Evolutionary conservation across 2,888 invertebrate genomes (phyloP).

Genomic region (Micropterix aruncella): DNA sequence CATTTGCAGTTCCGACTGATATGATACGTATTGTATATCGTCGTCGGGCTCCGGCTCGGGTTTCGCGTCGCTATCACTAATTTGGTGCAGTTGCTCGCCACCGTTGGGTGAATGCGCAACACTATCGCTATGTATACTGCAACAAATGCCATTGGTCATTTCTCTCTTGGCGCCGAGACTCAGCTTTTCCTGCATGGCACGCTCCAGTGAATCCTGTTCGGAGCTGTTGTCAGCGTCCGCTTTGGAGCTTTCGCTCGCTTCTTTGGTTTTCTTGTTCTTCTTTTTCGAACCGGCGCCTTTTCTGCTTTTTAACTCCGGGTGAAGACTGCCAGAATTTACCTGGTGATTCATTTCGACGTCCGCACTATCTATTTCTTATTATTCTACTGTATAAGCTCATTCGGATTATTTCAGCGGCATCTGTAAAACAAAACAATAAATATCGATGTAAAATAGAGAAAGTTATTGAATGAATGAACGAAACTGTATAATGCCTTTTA

Average conservation of each 20-base stretch:
- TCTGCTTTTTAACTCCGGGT: not conserved
- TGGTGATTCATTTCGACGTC: not conserved
- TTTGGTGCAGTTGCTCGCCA: not conserved
- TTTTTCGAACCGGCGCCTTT: conserved; percentile 26
- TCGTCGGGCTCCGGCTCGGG: conserved; percentile 15
- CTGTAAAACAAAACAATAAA: too few species aligned
- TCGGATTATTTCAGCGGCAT: too few species aligned
- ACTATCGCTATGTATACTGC: not conserved
- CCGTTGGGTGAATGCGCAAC: not conserved
- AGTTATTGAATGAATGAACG: too few species aligned
- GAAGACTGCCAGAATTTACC: not conserved
- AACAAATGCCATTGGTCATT: not conserved
- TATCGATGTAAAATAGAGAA: too few species aligned
- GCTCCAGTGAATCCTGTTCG: not conserved
- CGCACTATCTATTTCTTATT: not conserved
- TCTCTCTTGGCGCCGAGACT: not conserved
- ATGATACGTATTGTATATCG: conserved; percentile 39
- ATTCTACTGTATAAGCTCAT: not conserved
- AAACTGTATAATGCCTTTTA: too few species aligned
- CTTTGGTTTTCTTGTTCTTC: conserved; percentile 37
- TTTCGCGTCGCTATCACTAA: not conserved
- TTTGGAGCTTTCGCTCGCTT: conserved; percentile 12
- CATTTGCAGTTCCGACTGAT: conserved; percentile 95
- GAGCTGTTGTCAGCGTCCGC: not conserved
- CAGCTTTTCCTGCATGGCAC: not conserved